These are phyloP conservation scores for Drosophila ohnishii DNA, from an alignment of 1,140 invertebrate genomes.

Conservation along the genomic window DNA sequence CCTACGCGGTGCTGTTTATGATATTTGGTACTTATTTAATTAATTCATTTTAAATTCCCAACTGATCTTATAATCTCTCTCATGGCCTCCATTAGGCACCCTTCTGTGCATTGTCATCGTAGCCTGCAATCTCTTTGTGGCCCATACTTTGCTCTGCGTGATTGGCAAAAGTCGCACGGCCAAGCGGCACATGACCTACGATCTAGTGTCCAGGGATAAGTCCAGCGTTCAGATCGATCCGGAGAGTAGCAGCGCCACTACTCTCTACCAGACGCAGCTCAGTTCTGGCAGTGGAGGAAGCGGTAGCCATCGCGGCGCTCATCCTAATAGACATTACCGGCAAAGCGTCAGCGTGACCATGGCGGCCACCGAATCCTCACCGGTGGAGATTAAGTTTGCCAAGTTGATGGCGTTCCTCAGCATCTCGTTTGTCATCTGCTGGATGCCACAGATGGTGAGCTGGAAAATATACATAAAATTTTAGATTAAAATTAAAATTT, in stretches of 20 bases:
- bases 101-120: slow-evolving; percentile 90
- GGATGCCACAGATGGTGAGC: slow-evolving; percentile 93
- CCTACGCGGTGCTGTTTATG: slow-evolving; percentile 91
- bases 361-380: slow-evolving; percentile 85
- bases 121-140: slow-evolving; percentile 92
- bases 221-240: slow-evolving; percentile 59
- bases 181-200: slow-evolving; percentile 74
- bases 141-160: slow-evolving; percentile 87
- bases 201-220: slow-evolving; percentile 73
- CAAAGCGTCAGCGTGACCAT: slow-evolving; percentile 79
- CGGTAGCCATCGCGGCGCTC: slow-evolving; percentile 31
- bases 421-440: slow-evolving; percentile 91
- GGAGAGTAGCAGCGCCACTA: slow-evolving; percentile 75
- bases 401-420: slow-evolving; percentile 92
- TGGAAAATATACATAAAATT: not conserved
- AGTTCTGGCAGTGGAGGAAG: slow-evolving; percentile 48
- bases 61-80: not conserved
- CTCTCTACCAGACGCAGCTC: slow-evolving; percentile 66
- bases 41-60: too few relatives aligned
- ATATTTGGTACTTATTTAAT: slow-evolving; percentile 85
- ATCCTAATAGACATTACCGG: slow-evolving; percentile 63
- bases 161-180: slow-evolving; percentile 83
- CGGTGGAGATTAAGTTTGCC: slow-evolving; percentile 92
- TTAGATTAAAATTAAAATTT: too few relatives aligned
- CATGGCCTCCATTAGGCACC: slow-evolving; percentile 85